Evolutionary conservation across 2,888 invertebrate genomes (phyloP), one percentile per base, ranked within the genome.

Genomic region (Drosophila lacicola): DNA sequence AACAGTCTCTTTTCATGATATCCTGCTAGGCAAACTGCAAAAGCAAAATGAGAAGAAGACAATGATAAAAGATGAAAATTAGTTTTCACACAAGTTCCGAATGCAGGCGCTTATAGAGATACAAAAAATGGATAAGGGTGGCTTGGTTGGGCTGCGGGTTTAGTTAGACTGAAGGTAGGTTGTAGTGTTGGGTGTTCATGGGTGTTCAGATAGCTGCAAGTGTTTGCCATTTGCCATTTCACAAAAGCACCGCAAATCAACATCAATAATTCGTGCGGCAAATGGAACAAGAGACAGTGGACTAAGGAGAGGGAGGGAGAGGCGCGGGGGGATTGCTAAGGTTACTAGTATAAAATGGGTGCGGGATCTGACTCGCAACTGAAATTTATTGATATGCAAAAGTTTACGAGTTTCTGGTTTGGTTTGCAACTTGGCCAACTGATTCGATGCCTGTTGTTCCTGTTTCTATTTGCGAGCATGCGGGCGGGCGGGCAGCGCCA

Each of bases 1-100:
- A 98, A 95, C 93, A 98, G 95, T 94, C 96, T 95, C 95, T 97
- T 97, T 94, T 98, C 97, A 95, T 97, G 97, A 93, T 95, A 95
- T 93, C 97, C 98, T 94, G 97, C 97, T 89, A 92, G 82, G 88
- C 92, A 92, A 91, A 91, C 92, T 92, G 91, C 19, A 92, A 92
- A 42, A 63, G 83, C 61, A 80, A 65, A 77, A 56, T 78, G 57
- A 62, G 63, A 60, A 45, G 36, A 60, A 80, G 54, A 34, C 19
- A 34, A 36, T 29, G 44, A 76, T 17, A 44, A 47, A 58, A 56
- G 21, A 53, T 50, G 29, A 17, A 69, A 46, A 68, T 76, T 64
- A 60, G 53, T 75, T 79, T 45, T 11, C 13, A 19, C 21, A 33
- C 25, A 56, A 57, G 44, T 58, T 75, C 29, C 49, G 29, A 57